phyloP scores from a whole-genome alignment of 2,797 vertebrate species.

The Xenops minutus region DNA sequence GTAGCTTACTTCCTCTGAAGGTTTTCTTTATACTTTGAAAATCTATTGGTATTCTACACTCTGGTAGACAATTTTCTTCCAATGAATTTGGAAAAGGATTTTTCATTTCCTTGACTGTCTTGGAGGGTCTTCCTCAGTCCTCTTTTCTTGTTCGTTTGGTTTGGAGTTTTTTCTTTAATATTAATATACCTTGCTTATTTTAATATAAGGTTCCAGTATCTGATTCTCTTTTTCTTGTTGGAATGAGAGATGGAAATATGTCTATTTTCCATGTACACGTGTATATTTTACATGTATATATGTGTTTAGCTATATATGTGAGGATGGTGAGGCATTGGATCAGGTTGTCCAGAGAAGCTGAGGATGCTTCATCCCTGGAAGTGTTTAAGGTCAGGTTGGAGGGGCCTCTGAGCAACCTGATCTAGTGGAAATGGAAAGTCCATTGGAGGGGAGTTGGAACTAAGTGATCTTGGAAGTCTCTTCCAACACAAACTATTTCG shows the following conservation, averaged over 20 bases:
- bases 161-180: no score
- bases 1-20: background rate
- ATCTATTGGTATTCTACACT: background rate
- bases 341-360: background rate
- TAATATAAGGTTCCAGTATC: accelerated
- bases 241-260: accelerated
- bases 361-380: background rate
- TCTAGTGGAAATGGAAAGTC: no score
- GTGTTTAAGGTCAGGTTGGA: background rate
- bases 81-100: background rate
- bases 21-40: background rate
- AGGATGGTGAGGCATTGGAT: background rate
- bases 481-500: background rate
- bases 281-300: background rate
- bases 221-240: background rate
- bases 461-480: background rate
- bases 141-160: background rate
- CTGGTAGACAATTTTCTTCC: background rate
- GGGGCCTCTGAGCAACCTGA: background rate
- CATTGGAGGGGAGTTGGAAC: background rate
- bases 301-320: background rate
- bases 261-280: background rate
- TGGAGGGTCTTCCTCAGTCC: background rate
- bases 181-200: background rate
- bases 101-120: background rate